phyloP scores from a whole-genome alignment of 2,797 vertebrate species.

The Synaphobranchus kaupii region DNA sequence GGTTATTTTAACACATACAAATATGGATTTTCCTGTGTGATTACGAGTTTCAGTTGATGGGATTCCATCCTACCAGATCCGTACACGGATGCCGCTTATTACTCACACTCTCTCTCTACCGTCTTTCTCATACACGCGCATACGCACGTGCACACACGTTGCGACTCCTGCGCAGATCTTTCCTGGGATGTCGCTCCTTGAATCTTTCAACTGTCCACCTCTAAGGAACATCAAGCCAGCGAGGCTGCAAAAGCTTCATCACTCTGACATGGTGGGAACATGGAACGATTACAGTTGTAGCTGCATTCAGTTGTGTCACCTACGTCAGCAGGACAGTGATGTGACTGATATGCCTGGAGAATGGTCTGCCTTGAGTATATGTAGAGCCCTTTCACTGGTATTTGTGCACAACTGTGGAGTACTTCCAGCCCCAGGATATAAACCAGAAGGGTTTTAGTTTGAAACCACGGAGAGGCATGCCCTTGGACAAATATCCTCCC shows the following conservation, averaged over 20 bases:
- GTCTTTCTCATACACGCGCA: no score
- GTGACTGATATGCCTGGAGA: not conserved
- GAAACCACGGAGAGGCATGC: not conserved
- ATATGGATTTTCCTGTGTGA: conserved; percentile 14
- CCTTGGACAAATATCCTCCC: not conserved
- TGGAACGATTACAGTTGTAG: no score
- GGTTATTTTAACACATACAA: conserved; percentile 15
- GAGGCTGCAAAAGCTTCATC: no score
- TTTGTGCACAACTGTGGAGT: not conserved
- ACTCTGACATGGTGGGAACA: no score
- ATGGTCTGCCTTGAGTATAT: not conserved
- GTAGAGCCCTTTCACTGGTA: not conserved
- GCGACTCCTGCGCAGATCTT: not conserved
- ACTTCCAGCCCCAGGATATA: not conserved
- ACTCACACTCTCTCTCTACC: not conserved
- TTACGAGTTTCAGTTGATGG: not conserved
- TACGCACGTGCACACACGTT: no score
- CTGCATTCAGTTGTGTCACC: no score
- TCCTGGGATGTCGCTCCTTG: no score
- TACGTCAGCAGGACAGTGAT: not conserved
- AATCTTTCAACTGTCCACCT: no score
- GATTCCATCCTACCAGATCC: not conserved
- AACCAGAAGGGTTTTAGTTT: not conserved
- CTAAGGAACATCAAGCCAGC: no score
- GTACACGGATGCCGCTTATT: not conserved